Evolutionary conservation across 64 coral and sea anemone genomes (phyloP).

Genomic region (Trachythela sp.): DNA sequence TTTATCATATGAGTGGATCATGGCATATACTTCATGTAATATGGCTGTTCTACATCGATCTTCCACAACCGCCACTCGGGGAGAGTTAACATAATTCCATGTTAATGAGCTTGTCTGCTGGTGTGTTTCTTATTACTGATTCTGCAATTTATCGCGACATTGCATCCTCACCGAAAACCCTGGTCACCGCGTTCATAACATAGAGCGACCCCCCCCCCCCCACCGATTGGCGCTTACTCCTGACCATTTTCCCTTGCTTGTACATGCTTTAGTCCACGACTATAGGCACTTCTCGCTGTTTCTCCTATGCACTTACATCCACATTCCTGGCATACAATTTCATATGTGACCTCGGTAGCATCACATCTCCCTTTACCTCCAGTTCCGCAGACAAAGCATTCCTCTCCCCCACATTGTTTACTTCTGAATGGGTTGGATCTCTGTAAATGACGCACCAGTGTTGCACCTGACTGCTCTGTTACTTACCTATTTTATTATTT

Average conservation of each 20-base stretch:
- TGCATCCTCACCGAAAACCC: not conserved
- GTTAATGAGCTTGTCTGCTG: not conserved
- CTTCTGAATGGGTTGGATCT: not conserved
- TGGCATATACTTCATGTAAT: no score
- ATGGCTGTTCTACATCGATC: no score
- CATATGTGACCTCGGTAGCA: not conserved
- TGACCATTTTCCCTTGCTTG: not conserved
- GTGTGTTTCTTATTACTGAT: not conserved
- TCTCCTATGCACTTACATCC: conserved; percentile 2
- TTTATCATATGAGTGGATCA: no score
- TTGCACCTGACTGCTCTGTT: not conserved
- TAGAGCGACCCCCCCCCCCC: not conserved
- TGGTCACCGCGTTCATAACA: not conserved
- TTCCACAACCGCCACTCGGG: no score
- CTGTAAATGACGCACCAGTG: not conserved
- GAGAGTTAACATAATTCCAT: no score
- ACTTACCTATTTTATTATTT: conserved; percentile 8
- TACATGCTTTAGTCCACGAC: no score
- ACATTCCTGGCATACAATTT: not conserved
- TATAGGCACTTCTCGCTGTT: conserved; percentile 21
- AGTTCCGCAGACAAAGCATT: not conserved
- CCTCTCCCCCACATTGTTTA: not conserved
- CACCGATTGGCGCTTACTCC: not conserved
- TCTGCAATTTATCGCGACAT: not conserved
- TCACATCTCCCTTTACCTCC: not conserved